Evolutionary conservation across 2,888 invertebrate genomes (phyloP), one percentile per base, ranked within the genome.

Genomic region (Chrysolina americana): DNA sequence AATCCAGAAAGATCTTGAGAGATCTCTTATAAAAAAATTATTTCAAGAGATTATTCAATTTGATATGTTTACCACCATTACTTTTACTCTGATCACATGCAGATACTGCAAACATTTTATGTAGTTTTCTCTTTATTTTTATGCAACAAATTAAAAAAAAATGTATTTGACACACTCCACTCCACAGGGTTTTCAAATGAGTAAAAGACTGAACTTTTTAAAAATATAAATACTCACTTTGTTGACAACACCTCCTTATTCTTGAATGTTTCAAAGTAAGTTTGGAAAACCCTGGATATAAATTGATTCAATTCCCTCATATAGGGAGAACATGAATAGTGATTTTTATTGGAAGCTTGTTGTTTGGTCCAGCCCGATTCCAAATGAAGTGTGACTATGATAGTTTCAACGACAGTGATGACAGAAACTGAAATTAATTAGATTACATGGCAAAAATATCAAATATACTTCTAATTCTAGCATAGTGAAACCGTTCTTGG

Each of bases 271-370:
- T 90, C 86, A 62, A 96, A 89, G 83, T 95, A 95, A 71, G 92
- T 92, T 48, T 90, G 90, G 81, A 93, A 92, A 1, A 92, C 92
- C 76, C 96, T 90, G 63, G 89, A 87, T 72, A 96, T 92, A 87
- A 97, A 96, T 83, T 95, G 93, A 85, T 95, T 96, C 44, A 98
- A 89, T 87, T 98, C 98, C 82, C 94, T 94, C 95, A 98, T 96
- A 86, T 98, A 98, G 65, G 97, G 93, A 0, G 95, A 95, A 80
- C 94, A 91, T 77, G 91, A 81, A 28, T 85, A 77, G 36, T 80
- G 81, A 36, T 81, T 84, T 78, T 84, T 86, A 63, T 79, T 83
- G 2, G 82, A 70, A 15, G 84, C 80, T 6, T 84, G 78, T 77
- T 85, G 86, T 81, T 86, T 87, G 10, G 82, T 79, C 88, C 88